Base-by-base conservation (phyloP, 2,888 invertebrate species). In the Aleiodes leptofemur region DNA sequence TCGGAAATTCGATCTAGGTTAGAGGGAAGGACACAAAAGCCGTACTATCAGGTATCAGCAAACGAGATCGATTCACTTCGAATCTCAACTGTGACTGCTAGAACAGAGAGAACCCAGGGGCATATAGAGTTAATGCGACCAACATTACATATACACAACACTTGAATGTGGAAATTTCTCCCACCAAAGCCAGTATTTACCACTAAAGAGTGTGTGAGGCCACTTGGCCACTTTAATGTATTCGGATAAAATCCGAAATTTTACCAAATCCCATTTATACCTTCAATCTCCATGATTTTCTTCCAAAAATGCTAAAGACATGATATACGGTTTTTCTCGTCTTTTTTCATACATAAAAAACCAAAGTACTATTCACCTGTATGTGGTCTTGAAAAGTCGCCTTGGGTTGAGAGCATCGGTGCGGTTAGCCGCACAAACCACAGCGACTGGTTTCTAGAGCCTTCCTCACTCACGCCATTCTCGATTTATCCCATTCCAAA, bases 381-480 rank as follows among this genome's bases (percentile, higher is more conserved):
- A 64, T 64, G 48, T 64, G 64, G 64, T 64, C 43, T 64, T 64
- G 64, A 48, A 66, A 68, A 81, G 83, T 81, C 77, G 83, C 86
- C 86, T 82, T 82, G 82, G 83, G 86, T 88, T 87, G 88, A 88
- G 88, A 88, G 86, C 87, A 87, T 84, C 88, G 86, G 86, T 82
- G 88, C 82, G 89, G 89, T 87, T 89, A 86, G 82, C 89, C 88
- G 83, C 87, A 83, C 78, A 81, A 82, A 88, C 89, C 88, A 80
- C 88, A 84, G 82, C 85, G 85, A 86, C 85, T 86, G 85, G 83
- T 86, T 85, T 85, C 76, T 78, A 56, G 73, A 48, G 72, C 53
- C 71, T 55, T 59, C 61, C 55, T 16, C 31, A 14, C 51, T 79
- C 82, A 78, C 77, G 14, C 56, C 48, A 68, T 77, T 74, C 72